phyloP scores from a whole-genome alignment of 2,113 vertebrate genomes.

The Brienomyrus brachyistius region DNA sequence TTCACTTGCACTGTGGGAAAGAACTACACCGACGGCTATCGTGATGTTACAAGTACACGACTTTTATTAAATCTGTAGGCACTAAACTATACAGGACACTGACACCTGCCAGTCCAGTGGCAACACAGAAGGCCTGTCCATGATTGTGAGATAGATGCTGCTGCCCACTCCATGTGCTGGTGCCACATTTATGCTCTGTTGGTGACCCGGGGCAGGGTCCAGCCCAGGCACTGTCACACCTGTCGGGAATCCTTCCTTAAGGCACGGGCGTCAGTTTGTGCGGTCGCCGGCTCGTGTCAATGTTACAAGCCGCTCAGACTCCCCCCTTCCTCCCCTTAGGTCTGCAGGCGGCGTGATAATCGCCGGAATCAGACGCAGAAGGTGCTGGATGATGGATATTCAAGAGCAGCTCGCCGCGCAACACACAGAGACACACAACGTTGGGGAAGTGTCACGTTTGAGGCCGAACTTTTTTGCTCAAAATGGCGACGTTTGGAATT shows the following conservation, averaged over 20 bases:
- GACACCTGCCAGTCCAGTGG: constrained; percentile 73
- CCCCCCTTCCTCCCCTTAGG: neutral
- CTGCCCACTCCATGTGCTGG: neutral
- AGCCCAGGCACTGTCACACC: neutral
- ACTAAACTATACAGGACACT: constrained; percentile 73
- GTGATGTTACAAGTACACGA: neutral
- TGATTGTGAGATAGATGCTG: neutral
- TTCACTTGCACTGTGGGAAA: neutral
- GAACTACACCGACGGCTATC: neutral
- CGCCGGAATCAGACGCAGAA: neutral
- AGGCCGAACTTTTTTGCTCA: neutral
- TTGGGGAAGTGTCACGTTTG: neutral
- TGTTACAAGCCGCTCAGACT: neutral
- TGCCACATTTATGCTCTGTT: neutral
- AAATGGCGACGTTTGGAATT: neutral
- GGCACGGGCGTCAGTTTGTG: neutral
- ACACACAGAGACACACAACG: neutral
- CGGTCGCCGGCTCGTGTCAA: neutral
- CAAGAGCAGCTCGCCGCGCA: neutral
- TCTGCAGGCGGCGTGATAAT: neutral
- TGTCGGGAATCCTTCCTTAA: neutral
- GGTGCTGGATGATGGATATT: neutral
- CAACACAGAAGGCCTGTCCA: constrained; percentile 51
- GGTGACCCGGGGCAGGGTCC: neutral
- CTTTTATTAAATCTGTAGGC: constrained; percentile 54